Evolutionary conservation across 2,888 invertebrate genomes (phyloP).

Genomic region (Folsomia manolachei): DNA sequence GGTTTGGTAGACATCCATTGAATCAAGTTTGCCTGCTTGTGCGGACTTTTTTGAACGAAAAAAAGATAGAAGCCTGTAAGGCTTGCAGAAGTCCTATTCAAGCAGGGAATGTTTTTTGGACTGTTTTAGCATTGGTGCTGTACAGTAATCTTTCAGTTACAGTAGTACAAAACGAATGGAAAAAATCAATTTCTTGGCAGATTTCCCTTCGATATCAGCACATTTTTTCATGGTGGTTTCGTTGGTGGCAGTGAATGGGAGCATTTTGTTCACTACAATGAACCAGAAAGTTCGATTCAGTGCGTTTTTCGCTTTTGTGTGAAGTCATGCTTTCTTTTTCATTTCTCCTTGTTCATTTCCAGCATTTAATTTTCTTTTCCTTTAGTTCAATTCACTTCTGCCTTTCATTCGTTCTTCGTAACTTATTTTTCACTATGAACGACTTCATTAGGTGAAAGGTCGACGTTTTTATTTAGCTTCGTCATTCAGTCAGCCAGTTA

Average conservation of each 20-base stretch:
- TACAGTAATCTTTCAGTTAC: neutral
- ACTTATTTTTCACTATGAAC: neutral
- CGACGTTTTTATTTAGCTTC: neutral
- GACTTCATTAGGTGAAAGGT: neutral
- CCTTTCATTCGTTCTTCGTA: neutral
- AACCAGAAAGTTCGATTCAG: too few relatives aligned
- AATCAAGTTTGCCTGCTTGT: neutral
- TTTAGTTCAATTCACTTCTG: neutral
- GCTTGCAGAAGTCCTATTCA: neutral
- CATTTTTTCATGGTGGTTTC: constrained; percentile 26
- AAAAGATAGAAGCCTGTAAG: too few relatives aligned
- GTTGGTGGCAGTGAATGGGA: constrained; percentile 10
- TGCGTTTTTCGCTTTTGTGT: neutral
- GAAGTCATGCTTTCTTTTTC: constrained; percentile 10
- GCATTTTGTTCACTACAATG: constrained; percentile 5
- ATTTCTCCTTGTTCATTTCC: constrained; percentile 28
- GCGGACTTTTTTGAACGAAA: neutral
- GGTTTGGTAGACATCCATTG: too few relatives aligned
- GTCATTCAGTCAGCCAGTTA: too few relatives aligned
- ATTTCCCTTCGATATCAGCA: constrained; percentile 45
- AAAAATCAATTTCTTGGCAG: constrained; percentile 37
- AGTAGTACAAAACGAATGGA: neutral
- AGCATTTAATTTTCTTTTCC: constrained; percentile 4
- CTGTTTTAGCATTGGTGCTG: neutral
- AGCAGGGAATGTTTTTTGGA: neutral